Base-by-base conservation (phyloP, 2,888 invertebrate genomes). In the Meganola albula region DNA sequence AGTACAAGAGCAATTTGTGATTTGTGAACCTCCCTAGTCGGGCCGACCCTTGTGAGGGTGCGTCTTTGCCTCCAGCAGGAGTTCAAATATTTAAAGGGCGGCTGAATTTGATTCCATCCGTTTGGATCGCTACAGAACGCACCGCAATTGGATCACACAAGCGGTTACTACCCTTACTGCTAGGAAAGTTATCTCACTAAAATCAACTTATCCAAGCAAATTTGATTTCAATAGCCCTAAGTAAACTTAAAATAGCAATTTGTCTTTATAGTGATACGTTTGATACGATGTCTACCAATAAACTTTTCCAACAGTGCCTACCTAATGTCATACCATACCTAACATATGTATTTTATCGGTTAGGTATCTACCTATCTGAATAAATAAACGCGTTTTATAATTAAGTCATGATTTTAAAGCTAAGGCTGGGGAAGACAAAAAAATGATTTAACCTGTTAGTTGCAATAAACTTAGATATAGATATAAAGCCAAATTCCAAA, bases 41-140 rank as follows among this genome's bases (percentile, higher is more conserved):
- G 16, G 29, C 42, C 35, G 22, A 28, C 37, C 41, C 31, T 21
- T 23, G 9, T 31, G 27, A 24, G 33, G 31, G n/a, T 13, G 12
- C 40, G 35, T 31, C 47, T 48, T 53, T 53, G 50, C 59, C 61
- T 59, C 53, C 44, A 64, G 62, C 68, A 57, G 59, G 64, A 71
- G 61, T 74, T 84, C 75, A 82, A 85, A 85, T 85, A 84, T 86
- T 84, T 82, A 82, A 80, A 82, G 78, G 76, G 72, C 65, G 67
- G 56, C 62, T 55, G 74, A 78, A 78, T 83, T 72, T 65, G 74
- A 79, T 79, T 76, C 59, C 62, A 50, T 63, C 57, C 61, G 60
- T 64, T 66, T 57, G 55, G 56, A 62, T 55, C 58, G 56, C 44
- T 51, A 40, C 55, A 59, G 58, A 57, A 54, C 58, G 61, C 47